These are phyloP conservation scores for Platycheirus rosarum DNA, from an alignment of 2,888 invertebrate genomes.

Conservation along the genomic window DNA sequence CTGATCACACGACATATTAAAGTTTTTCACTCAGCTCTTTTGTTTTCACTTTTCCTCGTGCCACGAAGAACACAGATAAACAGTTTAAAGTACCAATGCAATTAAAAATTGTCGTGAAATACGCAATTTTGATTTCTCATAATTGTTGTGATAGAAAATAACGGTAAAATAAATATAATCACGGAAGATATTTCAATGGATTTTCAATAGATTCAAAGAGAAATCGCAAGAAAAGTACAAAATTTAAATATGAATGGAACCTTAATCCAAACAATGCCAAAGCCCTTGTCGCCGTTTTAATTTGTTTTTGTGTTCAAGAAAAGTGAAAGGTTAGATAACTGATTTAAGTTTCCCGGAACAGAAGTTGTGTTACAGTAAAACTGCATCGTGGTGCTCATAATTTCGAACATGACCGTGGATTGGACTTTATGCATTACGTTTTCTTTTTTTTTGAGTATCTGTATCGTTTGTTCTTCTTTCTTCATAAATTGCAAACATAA, in stretches of 20 bases:
- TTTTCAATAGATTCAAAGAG: constrained; percentile 17
- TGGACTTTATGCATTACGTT: neutral
- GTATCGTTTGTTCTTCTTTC: neutral
- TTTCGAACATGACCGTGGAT: neutral
- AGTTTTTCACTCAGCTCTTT: constrained; percentile 73
- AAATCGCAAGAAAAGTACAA: constrained; percentile 22
- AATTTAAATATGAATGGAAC: constrained; percentile 63
- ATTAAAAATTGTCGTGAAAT: constrained; percentile 20
- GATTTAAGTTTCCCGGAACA: constrained; percentile 61
- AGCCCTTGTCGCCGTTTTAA: constrained; percentile 49
- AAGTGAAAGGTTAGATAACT: constrained; percentile 65
- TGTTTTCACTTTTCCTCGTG: constrained; percentile 68
- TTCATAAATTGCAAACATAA: constrained; percentile 45
- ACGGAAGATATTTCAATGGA: neutral
- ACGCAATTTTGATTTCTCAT: neutral
- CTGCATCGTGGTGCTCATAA: constrained; percentile 21
- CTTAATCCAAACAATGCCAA: constrained; percentile 37
- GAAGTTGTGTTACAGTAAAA: constrained; percentile 6
- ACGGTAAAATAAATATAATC: too few relatives aligned
- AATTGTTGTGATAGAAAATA: constrained; percentile 10
- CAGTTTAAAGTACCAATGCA: constrained; percentile 33
- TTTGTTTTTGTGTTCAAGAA: constrained; percentile 30
- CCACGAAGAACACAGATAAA: constrained; percentile 47
- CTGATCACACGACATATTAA: constrained; percentile 13
- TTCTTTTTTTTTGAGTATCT: constrained; percentile 2